A percentile compares a stretch with the other conserved stretches of the same genome.
Conservation (phyloP, 2,797 vertebrate genomes). For the Eulemur rubriventer region DNA sequence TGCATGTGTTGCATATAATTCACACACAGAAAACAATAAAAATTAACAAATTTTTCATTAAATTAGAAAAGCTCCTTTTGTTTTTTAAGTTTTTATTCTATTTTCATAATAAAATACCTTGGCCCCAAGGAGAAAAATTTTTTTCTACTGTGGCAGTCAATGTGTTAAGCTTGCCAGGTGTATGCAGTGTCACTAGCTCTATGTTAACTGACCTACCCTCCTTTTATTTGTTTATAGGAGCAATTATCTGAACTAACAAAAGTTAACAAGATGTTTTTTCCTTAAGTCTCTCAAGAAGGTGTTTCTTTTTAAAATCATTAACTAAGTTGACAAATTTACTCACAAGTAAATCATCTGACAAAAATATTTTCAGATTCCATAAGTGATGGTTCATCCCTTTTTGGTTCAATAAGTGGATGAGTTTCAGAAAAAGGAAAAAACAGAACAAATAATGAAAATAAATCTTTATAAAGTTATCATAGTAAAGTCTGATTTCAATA, state of each 20-base stretch:
- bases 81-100: too few relatives aligned
- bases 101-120: too few relatives aligned
- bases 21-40: too few relatives aligned
- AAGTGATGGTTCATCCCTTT: not conserved
- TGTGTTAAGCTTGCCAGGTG: not conserved
- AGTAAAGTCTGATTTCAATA: not conserved
- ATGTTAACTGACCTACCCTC: not conserved
- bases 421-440: not conserved
- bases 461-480: not conserved
- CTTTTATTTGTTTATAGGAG: not conserved
- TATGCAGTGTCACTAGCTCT: fast-evolving
- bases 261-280: slow-evolving; percentile 18
- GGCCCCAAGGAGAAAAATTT: too few relatives aligned
- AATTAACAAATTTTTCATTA: too few relatives aligned
- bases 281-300: not conserved
- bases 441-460: not conserved
- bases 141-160: too few relatives aligned
- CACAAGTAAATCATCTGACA: not conserved
- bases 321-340: not conserved
- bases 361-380: not conserved
- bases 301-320: not conserved
- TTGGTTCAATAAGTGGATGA: not conserved
- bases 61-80: too few relatives aligned
- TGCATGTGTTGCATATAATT: too few relatives aligned
- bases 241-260: not conserved